Evolutionary conservation across 1,140 invertebrate species (phyloP).

Genomic region (Drosophila malerkotliana): DNA sequence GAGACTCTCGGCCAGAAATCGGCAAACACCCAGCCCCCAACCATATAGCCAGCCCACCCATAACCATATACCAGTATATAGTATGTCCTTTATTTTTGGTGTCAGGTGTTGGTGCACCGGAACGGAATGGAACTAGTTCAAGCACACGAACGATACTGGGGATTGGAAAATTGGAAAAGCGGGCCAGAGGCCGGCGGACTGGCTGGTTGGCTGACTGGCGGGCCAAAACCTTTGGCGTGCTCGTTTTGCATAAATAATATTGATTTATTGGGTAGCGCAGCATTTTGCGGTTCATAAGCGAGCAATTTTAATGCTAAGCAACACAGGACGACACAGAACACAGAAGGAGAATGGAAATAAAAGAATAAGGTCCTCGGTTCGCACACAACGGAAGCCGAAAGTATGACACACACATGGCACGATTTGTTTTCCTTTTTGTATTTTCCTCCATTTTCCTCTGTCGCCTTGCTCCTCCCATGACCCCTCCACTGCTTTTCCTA

Average conservation of each 20-base stretch:
- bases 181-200: conserved; percentile 13
- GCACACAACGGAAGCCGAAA: conserved; percentile 38
- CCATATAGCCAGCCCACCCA: not conserved
- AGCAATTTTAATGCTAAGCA: conserved; percentile 57
- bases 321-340: conserved; percentile 11
- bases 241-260: conserved; percentile 79
- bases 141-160: conserved; percentile 42
- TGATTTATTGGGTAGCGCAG: conserved; percentile 74
- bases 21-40: not conserved
- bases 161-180: conserved; percentile 46
- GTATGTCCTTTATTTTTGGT: conserved; percentile 18
- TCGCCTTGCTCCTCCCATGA: not conserved
- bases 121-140: conserved; percentile 62
- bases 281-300: conserved; percentile 78
- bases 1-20: conserved; percentile 35
- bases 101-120: conserved; percentile 31
- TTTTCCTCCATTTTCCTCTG: not conserved
- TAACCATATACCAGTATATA: conserved; percentile 8
- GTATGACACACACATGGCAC: conserved; percentile 56
- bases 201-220: not conserved
- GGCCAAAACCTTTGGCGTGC: conserved; percentile 41
- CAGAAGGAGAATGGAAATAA: conserved; percentile 18
- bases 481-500: not conserved
- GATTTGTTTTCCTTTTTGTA: conserved; percentile 42
- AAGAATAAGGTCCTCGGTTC: conserved; percentile 17